phyloP scores from a whole-genome alignment of 2,113 vertebrate species.

The Dinomys branickii region DNA sequence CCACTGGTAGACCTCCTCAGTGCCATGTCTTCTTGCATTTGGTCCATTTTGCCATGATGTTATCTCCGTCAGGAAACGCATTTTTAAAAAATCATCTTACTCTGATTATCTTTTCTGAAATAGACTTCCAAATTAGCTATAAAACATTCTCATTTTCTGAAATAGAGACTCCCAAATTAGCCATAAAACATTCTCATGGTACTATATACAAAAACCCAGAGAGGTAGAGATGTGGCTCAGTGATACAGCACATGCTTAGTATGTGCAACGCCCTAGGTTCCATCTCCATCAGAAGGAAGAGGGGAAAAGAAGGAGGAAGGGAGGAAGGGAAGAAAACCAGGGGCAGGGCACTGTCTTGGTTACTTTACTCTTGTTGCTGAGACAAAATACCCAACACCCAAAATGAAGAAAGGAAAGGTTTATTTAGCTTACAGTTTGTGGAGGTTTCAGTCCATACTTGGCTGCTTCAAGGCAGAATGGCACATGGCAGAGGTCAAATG shows the following conservation, averaged over 20 bases:
- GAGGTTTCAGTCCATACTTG: no score
- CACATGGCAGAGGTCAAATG: no score
- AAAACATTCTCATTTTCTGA: no score
- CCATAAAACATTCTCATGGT: not conserved
- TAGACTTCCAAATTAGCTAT: no score
- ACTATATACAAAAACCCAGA: not conserved
- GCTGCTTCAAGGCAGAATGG: no score
- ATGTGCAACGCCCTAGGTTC: not conserved
- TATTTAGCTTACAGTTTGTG: no score
- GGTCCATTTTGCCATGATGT: not conserved
- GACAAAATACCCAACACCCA: no score
- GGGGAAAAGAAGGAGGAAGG: not conserved
- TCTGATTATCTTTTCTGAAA: not conserved
- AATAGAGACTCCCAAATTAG: not conserved
- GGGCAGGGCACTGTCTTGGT: no score
- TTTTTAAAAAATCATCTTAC: not conserved
- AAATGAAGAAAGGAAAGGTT: no score
- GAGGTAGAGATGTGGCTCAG: not conserved
- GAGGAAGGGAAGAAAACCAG: not conserved
- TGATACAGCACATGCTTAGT: not conserved
- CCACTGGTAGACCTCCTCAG: no score
- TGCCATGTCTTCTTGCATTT: no score
- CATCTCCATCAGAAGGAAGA: not conserved
- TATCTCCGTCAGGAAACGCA: not conserved
- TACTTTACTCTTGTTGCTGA: no score